Evolutionary conservation across 92 coral and sea anemone genomes (phyloP).

Genomic region (Parazoanthus darwini): DNA sequence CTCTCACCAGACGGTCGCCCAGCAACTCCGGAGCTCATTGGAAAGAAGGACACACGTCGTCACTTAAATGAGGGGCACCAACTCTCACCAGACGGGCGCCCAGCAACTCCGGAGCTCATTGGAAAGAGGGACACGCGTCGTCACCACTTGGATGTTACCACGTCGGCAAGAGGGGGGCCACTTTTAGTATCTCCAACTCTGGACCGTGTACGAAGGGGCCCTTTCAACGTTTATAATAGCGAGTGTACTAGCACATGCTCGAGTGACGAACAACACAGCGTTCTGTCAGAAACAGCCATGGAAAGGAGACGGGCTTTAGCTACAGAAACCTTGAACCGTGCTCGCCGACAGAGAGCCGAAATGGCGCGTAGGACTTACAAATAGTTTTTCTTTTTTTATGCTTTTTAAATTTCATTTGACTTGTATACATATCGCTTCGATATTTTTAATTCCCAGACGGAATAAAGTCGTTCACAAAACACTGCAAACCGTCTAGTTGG

Average conservation of each 20-base stretch:
- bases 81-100: constrained; percentile 33
- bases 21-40: constrained; percentile 31
- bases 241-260: constrained; percentile 41
- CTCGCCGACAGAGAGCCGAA: constrained; percentile 48
- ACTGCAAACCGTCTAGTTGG: too few species aligned
- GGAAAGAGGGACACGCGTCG: constrained; percentile 36
- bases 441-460: too few species aligned
- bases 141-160: constrained; percentile 30
- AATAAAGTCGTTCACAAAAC: too few species aligned
- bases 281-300: constrained; percentile 59
- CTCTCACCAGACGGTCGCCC: constrained; percentile 35
- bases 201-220: constrained; percentile 43
- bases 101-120: constrained; percentile 33
- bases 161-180: constrained; percentile 31
- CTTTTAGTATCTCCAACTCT: constrained; percentile 40
- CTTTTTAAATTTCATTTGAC: not conserved
- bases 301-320: constrained; percentile 59
- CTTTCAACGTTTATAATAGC: not conserved
- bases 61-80: constrained; percentile 9
- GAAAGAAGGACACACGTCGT: constrained; percentile 30
- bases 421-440: not conserved
- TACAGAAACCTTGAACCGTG: constrained; percentile 55
- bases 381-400: not conserved
- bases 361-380: constrained; percentile 1
- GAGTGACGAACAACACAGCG: constrained; percentile 23